Percentiles rank a stretch among this genome's conserved stretches.
These are phyloP conservation scores for Brachionus angularis DNA, from an alignment of 1,140 invertebrate genomes.

Conservation along the genomic window DNA sequence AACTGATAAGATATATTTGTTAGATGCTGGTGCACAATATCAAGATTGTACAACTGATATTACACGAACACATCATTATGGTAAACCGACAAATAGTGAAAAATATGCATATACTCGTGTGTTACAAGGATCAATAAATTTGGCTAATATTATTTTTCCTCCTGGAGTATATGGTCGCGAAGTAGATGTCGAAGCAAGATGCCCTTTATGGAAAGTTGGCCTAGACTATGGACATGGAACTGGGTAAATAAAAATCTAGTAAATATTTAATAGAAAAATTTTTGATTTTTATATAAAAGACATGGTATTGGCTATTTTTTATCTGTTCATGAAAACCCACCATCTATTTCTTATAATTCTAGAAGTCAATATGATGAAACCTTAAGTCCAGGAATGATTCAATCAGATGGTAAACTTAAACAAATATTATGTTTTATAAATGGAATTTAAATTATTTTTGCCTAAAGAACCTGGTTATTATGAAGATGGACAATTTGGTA, in stretches of 20 bases:
- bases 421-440: background rate
- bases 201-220: constrained; percentile 81
- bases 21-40: constrained; percentile 82
- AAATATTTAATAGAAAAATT: too few relatives aligned
- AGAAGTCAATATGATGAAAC: constrained; percentile 45
- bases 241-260: too few relatives aligned
- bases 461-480: constrained; percentile 66
- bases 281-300: too few relatives aligned
- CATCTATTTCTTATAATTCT: background rate
- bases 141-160: constrained; percentile 71
- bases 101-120: constrained; percentile 74
- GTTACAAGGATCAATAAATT: constrained; percentile 67
- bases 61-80: constrained; percentile 84
- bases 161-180: constrained; percentile 64
- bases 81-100: constrained; percentile 61
- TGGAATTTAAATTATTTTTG: background rate
- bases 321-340: constrained; percentile 79
- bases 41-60: constrained; percentile 78
- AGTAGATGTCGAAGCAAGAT: constrained; percentile 78
- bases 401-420: constrained; percentile 39
- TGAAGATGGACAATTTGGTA: constrained; percentile 78
- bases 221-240: constrained; percentile 93
- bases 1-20: constrained; percentile 72
- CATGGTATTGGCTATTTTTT: constrained; percentile 92
- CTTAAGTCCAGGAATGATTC: constrained; percentile 44